phyloP scores from a whole-genome alignment of 2,888 invertebrate species.

The Lysandra coridon region DNA sequence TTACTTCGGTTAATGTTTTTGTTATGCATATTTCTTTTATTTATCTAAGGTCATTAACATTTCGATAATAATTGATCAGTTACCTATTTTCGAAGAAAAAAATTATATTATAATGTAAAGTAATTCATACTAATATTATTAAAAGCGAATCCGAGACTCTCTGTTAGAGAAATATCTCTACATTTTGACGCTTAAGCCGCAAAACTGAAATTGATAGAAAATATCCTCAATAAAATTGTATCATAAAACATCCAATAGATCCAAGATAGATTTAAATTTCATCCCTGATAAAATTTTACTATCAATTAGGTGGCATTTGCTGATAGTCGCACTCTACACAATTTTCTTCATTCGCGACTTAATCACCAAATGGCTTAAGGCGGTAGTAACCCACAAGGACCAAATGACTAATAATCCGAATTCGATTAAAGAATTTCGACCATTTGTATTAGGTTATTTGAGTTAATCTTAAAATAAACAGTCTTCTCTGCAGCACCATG shows the following conservation, averaged over 20 bases:
- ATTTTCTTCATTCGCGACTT: neutral
- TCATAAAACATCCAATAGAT: too few relatives aligned
- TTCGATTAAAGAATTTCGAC: neutral
- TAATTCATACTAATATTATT: too few relatives aligned
- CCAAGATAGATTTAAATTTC: neutral
- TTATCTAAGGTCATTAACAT: neutral
- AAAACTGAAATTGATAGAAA: too few relatives aligned
- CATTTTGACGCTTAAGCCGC: too few relatives aligned
- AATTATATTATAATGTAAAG: too few relatives aligned
- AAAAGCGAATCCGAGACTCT: too few relatives aligned
- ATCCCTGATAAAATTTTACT: neutral
- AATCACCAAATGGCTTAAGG: neutral
- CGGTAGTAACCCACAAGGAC: neutral
- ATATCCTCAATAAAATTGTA: too few relatives aligned
- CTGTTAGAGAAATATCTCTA: too few relatives aligned
- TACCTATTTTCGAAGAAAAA: neutral
- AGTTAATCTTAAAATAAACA: neutral
- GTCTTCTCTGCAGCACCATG: neutral
- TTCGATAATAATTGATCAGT: neutral
- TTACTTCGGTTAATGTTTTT: neutral
- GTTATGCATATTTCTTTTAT: neutral
- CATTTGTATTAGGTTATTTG: neutral
- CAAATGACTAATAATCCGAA: constrained; percentile 7
- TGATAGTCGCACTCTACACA: neutral
- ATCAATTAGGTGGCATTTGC: neutral